Base-by-base conservation (phyloP, 2,113 vertebrate species). In the Camelus bactrianus region DNA sequence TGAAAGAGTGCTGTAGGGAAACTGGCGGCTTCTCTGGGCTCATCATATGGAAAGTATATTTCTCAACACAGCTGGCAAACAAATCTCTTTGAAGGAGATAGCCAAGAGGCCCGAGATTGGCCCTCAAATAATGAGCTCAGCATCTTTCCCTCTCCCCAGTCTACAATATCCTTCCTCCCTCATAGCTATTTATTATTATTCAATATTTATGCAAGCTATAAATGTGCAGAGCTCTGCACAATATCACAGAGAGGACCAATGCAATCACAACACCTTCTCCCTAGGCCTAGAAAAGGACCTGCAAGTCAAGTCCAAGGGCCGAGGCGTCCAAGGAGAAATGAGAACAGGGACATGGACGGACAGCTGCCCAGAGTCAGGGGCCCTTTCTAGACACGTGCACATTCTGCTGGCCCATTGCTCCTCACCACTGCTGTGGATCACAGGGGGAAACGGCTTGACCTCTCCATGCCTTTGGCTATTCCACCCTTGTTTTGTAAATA, bases 21-120 rank as follows among this genome's bases (percentile, higher is more conserved):
- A 89, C 97, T 98, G 97, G 97, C 96, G 73, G 87, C 80, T 96
- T 96, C 97, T 95, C 97, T 76, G 83, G 83, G 89, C 76, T 97
- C 91, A 97, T 97, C 97, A 97, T 97, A 97, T 98, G 97, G 96
- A 98, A 97, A 98, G 94, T 91, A 96, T 97, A 97, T 97, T 98
- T 98, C 92, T 98, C 97, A 94, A 94, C 87, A 96, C 97, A 97
- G 97, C 97, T 98, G 95, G 96, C 97, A 97, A 97, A 97, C 92
- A 97, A 97, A 98, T 96, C 92, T 96, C 97, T 97, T 97, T 97
- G 96, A 98, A 98, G 93, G 93, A 97, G 98, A 97, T 93, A 96
- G 97, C 92, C 97, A 97, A 98, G 94, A 96, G 96, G 89, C 91
- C 91, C 1, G 17, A 95, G 96, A 94, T 91, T 97, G 96, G 95